Percentiles rank a stretch among this genome's conserved stretches.
These are phyloP conservation scores for Cheilosia soror DNA, from an alignment of 2,888 invertebrate species.

Conservation along the genomic window DNA sequence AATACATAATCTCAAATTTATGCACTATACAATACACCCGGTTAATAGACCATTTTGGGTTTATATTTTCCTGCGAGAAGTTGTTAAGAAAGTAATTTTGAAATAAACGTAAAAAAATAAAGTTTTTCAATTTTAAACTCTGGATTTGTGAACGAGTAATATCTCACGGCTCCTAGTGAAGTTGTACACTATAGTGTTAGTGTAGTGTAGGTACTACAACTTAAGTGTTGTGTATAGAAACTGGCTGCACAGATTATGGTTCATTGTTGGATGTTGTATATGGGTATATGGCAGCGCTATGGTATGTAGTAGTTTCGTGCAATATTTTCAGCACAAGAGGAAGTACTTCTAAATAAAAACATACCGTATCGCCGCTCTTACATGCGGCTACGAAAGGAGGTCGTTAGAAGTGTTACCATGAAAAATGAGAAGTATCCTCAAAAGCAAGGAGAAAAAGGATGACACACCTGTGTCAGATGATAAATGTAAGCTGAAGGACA, in stretches of 20 bases:
- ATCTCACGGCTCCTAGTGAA: constrained; percentile 40
- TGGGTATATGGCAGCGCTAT: not conserved
- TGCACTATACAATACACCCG: not conserved
- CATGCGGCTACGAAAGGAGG: constrained; percentile 71
- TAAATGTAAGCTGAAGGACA: constrained; percentile 73
- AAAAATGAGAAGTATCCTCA: constrained; percentile 72
- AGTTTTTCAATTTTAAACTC: constrained; percentile 68
- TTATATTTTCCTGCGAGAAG: constrained; percentile 48
- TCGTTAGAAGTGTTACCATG: constrained; percentile 75
- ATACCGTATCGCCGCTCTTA: constrained; percentile 52
- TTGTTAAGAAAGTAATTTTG: constrained; percentile 62
- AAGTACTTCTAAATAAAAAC: constrained; percentile 61
- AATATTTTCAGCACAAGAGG: constrained; percentile 52
- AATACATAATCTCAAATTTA: constrained; percentile 17
- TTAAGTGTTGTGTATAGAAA: constrained; percentile 28
- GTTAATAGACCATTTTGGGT: constrained; percentile 45
- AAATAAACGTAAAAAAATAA: constrained; percentile 44
- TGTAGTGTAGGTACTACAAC: not conserved
- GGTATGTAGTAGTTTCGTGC: constrained; percentile 11
- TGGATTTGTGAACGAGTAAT: constrained; percentile 55
- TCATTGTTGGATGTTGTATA: constrained; percentile 11
- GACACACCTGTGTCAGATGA: constrained; percentile 72
- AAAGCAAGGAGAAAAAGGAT: constrained; percentile 44
- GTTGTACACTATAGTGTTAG: constrained; percentile 12
- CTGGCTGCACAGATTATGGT: constrained; percentile 59